phyloP scores from a whole-genome alignment of 1,140 invertebrate species.

The Magallana gigas region DNA sequence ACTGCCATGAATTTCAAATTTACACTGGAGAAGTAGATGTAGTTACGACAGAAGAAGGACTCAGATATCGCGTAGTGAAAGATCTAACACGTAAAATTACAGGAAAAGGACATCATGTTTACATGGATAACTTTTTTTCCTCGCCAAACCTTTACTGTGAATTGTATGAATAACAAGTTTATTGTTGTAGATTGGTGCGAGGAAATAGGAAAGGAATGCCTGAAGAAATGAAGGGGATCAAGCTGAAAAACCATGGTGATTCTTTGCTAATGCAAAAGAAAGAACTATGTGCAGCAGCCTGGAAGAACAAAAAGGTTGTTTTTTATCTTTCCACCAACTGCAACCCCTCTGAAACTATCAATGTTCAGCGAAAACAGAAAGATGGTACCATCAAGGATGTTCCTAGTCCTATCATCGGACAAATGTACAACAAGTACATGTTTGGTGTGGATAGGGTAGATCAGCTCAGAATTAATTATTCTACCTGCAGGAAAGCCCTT shows the following conservation, averaged over 20 bases:
- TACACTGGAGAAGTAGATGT: constrained; percentile 34
- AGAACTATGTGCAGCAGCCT: constrained; percentile 39
- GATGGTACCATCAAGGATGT: no score
- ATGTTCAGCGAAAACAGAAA: no score
- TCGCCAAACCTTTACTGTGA: not conserved
- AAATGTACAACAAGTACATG: no score
- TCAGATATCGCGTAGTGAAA: not conserved
- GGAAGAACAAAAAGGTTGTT: constrained; percentile 51
- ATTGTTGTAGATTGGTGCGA: constrained; percentile 24
- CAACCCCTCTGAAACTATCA: no score
- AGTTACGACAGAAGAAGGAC: not conserved
- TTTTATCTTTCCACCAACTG: not conserved
- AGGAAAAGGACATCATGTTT: constrained; percentile 20
- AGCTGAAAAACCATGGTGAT: not conserved
- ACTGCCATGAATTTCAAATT: constrained; percentile 37
- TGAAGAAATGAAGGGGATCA: not conserved
- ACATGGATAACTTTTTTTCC: constrained; percentile 45
- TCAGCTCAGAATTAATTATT: no score
- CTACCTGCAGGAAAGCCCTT: no score
- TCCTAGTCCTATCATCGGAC: no score
- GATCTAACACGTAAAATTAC: not conserved
- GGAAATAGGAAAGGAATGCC: constrained; percentile 17
- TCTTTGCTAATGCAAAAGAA: not conserved
- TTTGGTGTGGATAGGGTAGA: no score
- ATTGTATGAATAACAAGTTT: not conserved